Percentiles rank a stretch among this genome's conserved stretches.
Conservation (phyloP, 2,113 vertebrate genomes). For the Pipa parva region DNA sequence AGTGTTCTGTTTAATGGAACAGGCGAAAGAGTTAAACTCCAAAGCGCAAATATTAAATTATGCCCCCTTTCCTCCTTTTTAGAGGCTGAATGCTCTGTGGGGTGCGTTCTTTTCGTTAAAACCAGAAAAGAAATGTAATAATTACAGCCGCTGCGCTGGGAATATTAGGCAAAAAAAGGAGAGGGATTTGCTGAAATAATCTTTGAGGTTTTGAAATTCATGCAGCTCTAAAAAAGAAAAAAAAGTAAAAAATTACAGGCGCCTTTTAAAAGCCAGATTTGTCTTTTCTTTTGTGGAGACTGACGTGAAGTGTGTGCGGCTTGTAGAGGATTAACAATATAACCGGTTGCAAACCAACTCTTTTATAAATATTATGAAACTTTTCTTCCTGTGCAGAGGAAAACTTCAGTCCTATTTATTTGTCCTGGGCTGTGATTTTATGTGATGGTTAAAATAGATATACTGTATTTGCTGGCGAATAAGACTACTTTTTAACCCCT, state of each 20-base stretch:
- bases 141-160: constrained; percentile 29
- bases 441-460: neutral
- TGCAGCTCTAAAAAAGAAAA: constrained; percentile 26
- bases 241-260: constrained; percentile 31
- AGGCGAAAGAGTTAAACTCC: constrained; percentile 12
- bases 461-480: too few relatives aligned
- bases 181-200: constrained; percentile 39
- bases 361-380: constrained; percentile 11
- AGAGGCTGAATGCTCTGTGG: constrained; percentile 7
- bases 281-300: constrained; percentile 32
- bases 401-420: constrained; percentile 2
- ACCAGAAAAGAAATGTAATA: constrained; percentile 37
- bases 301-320: constrained; percentile 30
- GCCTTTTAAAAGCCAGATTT: constrained; percentile 38
- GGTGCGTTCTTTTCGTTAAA: constrained; percentile 30
- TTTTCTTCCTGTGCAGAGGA: neutral
- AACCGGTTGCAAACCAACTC: constrained; percentile 14
- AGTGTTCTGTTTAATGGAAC: neutral
- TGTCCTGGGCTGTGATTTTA: neutral
- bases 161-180: constrained; percentile 19
- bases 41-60: neutral
- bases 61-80: neutral
- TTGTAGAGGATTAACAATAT: constrained; percentile 32
- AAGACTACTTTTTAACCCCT: too few relatives aligned
- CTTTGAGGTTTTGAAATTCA: constrained; percentile 38